Percentiles rank a stretch among this genome's conserved stretches.
Evolutionary conservation across 2,113 vertebrate species (phyloP).

Genomic region (Esox niger): DNA sequence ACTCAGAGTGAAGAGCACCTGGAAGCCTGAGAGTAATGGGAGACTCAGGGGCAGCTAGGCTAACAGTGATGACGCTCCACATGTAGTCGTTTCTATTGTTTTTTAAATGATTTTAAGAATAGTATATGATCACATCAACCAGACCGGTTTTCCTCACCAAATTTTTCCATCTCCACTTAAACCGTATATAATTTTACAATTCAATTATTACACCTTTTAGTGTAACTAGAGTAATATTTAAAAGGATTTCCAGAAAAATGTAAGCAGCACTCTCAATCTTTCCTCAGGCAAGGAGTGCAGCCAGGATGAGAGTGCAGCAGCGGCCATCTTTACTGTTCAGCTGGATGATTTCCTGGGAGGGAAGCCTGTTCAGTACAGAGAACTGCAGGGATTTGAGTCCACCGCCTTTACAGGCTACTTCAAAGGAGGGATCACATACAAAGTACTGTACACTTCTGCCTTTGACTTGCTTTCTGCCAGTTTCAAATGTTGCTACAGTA

Average conservation of each 20-base stretch:
- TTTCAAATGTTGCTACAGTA: too few species aligned
- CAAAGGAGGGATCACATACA: constrained; percentile 89
- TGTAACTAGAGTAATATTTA: too few species aligned
- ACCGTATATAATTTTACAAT: not conserved
- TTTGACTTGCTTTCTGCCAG: not conserved
- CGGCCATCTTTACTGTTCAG: constrained; percentile 88
- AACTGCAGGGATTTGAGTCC: constrained; percentile 86
- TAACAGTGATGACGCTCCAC: too few species aligned
- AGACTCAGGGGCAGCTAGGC: too few species aligned
- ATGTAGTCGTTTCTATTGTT: too few species aligned
- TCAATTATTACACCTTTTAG: not conserved
- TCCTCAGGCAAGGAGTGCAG: constrained; percentile 85
- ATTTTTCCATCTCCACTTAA: not conserved
- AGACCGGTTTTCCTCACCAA: too few species aligned
- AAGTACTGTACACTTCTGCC: constrained; percentile 65
- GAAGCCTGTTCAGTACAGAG: constrained; percentile 85
- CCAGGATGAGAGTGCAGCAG: constrained; percentile 89
- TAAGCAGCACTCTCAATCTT: not conserved
- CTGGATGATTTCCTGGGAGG: constrained; percentile 88
- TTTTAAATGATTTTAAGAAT: too few species aligned
- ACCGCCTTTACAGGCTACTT: constrained; percentile 86
- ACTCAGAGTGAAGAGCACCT: too few species aligned
- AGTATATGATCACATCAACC: too few species aligned
- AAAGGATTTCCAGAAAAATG: not conserved
- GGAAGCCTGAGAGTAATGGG: too few species aligned